These are phyloP conservation scores for Periophthalmodon schlosseri DNA, from an alignment of 2,113 vertebrate genomes.

Conservation along the genomic window DNA sequence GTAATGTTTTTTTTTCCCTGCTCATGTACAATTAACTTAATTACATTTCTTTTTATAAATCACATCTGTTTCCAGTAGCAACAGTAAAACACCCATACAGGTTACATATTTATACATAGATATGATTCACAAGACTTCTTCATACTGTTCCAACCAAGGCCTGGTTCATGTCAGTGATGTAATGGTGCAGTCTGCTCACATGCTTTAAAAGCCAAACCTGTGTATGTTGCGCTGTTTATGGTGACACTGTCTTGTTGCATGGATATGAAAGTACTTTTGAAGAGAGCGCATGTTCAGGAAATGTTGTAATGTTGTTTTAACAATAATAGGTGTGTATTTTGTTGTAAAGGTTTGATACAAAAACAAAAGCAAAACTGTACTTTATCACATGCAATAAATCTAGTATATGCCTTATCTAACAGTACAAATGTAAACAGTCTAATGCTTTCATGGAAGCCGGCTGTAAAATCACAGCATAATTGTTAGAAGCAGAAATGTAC, in stretches of 20 bases:
- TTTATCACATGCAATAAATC: too few species aligned
- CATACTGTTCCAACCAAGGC: neutral
- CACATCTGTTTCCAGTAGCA: neutral
- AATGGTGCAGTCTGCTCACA: neutral
- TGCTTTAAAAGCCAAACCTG: conserved; percentile 12
- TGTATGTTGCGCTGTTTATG: conserved; percentile 17
- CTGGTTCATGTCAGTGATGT: conserved; percentile 6
- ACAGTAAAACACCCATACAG: neutral
- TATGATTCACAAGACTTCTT: neutral
- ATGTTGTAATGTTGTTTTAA: neutral
- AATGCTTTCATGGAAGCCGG: too few species aligned
- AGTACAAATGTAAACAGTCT: too few species aligned
- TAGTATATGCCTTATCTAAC: too few species aligned
- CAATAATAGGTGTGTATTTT: neutral
- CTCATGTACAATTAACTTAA: neutral
- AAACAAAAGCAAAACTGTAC: too few species aligned
- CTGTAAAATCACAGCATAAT: too few species aligned
- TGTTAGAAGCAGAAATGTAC: too few species aligned
- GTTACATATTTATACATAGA: too few species aligned
- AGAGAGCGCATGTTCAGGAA: neutral
- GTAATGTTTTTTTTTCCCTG: too few species aligned
- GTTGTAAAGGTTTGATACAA: neutral
- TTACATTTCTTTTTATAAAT: neutral
- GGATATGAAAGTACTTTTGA: neutral
- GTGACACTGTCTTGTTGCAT: neutral